These are phyloP conservation scores for Atethmia centrago DNA, from an alignment of 2,888 invertebrate genomes.

Conservation along the genomic window DNA sequence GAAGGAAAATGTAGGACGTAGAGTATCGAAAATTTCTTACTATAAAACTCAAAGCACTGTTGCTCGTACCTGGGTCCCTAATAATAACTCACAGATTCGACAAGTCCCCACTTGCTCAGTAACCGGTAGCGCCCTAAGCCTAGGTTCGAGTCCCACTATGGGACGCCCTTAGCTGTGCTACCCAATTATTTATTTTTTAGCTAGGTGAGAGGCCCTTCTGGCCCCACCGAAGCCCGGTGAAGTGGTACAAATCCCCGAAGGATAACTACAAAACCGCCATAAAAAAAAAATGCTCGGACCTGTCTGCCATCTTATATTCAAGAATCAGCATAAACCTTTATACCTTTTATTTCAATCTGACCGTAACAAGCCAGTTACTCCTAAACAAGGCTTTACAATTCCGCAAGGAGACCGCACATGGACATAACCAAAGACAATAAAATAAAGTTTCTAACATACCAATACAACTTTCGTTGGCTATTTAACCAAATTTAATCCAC, in stretches of 20 bases:
- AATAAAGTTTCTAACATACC: constrained; percentile 62
- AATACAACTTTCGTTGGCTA: constrained; percentile 71
- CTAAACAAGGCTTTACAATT: constrained; percentile 24
- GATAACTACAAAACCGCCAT: too few species aligned
- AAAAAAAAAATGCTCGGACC: too few species aligned
- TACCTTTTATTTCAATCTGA: constrained; percentile 1
- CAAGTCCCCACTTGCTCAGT: too few species aligned
- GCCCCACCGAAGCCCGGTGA: too few species aligned
- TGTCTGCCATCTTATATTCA: neutral
- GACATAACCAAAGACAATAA: constrained; percentile 47
- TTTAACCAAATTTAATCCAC: constrained; percentile 75
- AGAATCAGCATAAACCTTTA: constrained; percentile 4
- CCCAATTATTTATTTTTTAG: too few species aligned
- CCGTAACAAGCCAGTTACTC: constrained; percentile 24
- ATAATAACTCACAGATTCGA: too few species aligned
- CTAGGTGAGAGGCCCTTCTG: too few species aligned
- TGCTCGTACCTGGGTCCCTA: too few species aligned
- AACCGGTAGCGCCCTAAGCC: too few species aligned
- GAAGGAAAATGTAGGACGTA: neutral
- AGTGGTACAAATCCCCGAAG: too few species aligned
- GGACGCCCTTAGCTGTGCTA: too few species aligned
- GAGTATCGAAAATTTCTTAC: neutral
- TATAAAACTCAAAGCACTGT: neutral
- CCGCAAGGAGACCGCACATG: constrained; percentile 37
- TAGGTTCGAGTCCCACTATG: too few species aligned